Base-by-base conservation (phyloP, 2,888 invertebrate genomes). In the Embidobia sp. region DNA sequence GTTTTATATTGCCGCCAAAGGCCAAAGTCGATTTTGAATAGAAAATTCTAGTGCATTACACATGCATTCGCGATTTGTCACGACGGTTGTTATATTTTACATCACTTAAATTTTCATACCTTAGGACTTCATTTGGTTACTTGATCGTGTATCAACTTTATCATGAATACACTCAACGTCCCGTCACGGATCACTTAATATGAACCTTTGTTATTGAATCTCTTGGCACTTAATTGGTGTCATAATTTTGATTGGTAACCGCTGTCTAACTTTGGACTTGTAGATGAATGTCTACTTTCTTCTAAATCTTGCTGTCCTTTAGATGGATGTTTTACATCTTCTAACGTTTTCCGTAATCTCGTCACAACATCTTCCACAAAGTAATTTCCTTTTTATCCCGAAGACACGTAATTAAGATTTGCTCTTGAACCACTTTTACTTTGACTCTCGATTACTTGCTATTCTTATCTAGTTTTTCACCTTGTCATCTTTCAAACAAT, bases 1-100 rank as follows among this genome's bases (percentile, higher is more conserved):
- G 59, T 72, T 72, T 67, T 63, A 67, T 75, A 63, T 33, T 7
- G 16, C 55, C 55, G 61, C 67, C 67, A 75, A 67, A 75, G 75
- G 61, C 75, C 53, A 61, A 61, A 67, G 40, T 35, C 61, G 27
- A 67, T 61, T 67, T 63, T 67, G 61, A 75, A 67, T 75, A 37
- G 55, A 46, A 53, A 26, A 46, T 55, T 70, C 37, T 51, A 29
- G 29, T n/a, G 53, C 49, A 44, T 37, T 26, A 35, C 48, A 15
- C n/a, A 16, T 35, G 27, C 13, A 44, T 69, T 5, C 5, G 33
- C 42, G 26, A 51, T 33, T 42, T 40, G 33, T 22, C 29, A 26
- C 18, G 42, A 35, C 11, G 19, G 35, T 53, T 61, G 61, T 63
- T 72, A 63, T 46, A 53, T 53, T 72, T 48, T 31, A 19, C 11